Evolutionary conservation across 1,140 invertebrate species (phyloP).

Genomic region (Trichoplusia ni): DNA sequence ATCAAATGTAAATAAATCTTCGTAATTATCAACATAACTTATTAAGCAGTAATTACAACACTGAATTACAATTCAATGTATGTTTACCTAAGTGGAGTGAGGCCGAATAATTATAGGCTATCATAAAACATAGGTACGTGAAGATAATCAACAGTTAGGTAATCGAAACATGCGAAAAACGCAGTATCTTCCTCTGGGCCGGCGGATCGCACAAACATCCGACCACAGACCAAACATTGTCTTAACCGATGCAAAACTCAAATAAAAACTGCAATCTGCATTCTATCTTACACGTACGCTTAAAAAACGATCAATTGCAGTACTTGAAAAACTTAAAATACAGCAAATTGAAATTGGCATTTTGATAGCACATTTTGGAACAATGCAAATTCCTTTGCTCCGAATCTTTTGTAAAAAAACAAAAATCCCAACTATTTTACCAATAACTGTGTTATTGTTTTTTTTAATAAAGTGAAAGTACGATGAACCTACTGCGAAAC

Average conservation of each 20-base stretch:
- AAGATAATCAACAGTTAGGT: slow-evolving; percentile 12
- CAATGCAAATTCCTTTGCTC: no score
- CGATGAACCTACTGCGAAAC: no score
- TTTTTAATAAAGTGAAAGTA: no score
- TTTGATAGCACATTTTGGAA: background rate
- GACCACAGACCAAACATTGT: slow-evolving; percentile 35
- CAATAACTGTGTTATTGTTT: no score
- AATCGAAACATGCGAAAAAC: slow-evolving; percentile 48
- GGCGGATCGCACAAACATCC: slow-evolving; percentile 65
- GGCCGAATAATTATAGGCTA: slow-evolving; percentile 18
- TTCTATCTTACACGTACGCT: background rate
- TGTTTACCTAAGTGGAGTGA: slow-evolving; percentile 3
- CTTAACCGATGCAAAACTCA: slow-evolving; percentile 15
- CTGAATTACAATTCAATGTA: background rate
- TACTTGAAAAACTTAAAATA: background rate
- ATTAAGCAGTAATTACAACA: background rate
- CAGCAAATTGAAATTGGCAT: background rate
- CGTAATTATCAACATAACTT: no score
- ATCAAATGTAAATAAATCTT: no score
- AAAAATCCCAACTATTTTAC: no score
- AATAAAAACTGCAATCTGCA: slow-evolving; percentile 15
- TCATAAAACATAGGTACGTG: slow-evolving; percentile 18
- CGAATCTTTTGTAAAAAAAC: no score
- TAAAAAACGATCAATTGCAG: background rate
- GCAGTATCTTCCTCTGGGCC: slow-evolving; percentile 48